Percentiles rank a stretch among this genome's conserved stretches.
Evolutionary conservation across 1,140 invertebrate species (phyloP).

Genomic region (Ceratoteleas bidentatus): DNA sequence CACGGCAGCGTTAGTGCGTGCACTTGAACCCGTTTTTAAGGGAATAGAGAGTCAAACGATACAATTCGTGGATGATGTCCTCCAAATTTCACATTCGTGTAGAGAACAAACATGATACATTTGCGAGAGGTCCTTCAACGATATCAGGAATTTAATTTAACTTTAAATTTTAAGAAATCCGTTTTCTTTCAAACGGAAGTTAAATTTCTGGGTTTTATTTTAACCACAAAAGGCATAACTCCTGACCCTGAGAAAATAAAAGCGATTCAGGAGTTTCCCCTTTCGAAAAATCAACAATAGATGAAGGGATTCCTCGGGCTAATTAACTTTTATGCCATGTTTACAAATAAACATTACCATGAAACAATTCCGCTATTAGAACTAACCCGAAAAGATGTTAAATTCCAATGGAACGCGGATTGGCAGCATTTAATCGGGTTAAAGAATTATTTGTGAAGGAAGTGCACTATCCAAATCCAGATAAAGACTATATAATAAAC

Average conservation of each 20-base stretch:
- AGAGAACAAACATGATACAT: constrained; percentile 9
- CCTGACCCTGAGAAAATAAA: constrained; percentile 20
- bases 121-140: not conserved
- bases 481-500: not conserved
- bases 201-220: constrained; percentile 19
- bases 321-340: constrained; percentile 25
- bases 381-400: not conserved
- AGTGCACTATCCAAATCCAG: not conserved
- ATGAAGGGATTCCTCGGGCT: constrained; percentile 15
- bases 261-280: constrained; percentile 17
- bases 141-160: constrained; percentile 3
- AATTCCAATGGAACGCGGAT: constrained; percentile 1
- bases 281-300: constrained; percentile 11
- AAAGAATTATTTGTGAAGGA: not conserved
- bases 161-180: constrained; percentile 22
- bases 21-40: not conserved
- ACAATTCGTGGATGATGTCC: constrained; percentile 21
- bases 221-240: constrained; percentile 13
- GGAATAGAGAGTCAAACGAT: not conserved
- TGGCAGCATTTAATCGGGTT: not conserved
- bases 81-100: not conserved
- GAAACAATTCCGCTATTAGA: constrained; percentile 12
- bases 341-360: constrained; percentile 3
- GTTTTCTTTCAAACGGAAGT: constrained; percentile 11
- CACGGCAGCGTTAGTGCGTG: constrained; percentile 9